These are phyloP conservation scores for Gila robusta DNA, from an alignment of 2,797 vertebrate genomes.

Conservation along the genomic window DNA sequence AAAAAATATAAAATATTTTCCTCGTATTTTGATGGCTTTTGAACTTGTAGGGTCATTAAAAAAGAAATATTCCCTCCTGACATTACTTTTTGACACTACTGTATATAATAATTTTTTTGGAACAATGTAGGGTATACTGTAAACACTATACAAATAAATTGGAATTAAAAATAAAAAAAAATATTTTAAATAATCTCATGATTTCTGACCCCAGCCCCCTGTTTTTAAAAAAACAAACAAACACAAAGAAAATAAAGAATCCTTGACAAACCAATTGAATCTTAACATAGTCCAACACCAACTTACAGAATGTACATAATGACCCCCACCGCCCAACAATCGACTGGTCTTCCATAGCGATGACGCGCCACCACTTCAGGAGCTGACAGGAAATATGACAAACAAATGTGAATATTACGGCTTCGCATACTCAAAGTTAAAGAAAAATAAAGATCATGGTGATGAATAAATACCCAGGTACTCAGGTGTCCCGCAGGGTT, in stretches of 20 bases:
- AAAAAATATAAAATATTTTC: neutral
- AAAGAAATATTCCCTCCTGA: neutral
- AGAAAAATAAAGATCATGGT: neutral
- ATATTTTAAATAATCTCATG: neutral
- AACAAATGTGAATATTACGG: neutral
- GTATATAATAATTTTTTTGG: neutral
- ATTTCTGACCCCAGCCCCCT: neutral
- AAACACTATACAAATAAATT: neutral
- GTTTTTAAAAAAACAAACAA: neutral
- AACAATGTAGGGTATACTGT: neutral
- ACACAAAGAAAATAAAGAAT: neutral
- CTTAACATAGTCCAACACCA: conserved; percentile 12
- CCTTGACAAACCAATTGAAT: neutral
- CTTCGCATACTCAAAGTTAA: neutral
- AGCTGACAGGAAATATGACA: conserved; percentile 70
- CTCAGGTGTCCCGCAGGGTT: conserved; percentile 89
- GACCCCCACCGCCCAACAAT: conserved; percentile 90
- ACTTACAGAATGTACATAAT: conserved; percentile 90
- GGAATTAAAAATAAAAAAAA: neutral
- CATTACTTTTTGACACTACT: neutral
- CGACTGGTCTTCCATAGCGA: conserved; percentile 87
- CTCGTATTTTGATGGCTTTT: neutral
- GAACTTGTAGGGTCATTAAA: neutral
- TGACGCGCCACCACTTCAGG: conserved; percentile 89
- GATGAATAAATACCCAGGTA: conserved; percentile 80